A percentile compares a stretch with the other conserved stretches of the same genome.
phyloP scores from a whole-genome alignment of 2,888 invertebrate species.

The Timema cristinae region DNA sequence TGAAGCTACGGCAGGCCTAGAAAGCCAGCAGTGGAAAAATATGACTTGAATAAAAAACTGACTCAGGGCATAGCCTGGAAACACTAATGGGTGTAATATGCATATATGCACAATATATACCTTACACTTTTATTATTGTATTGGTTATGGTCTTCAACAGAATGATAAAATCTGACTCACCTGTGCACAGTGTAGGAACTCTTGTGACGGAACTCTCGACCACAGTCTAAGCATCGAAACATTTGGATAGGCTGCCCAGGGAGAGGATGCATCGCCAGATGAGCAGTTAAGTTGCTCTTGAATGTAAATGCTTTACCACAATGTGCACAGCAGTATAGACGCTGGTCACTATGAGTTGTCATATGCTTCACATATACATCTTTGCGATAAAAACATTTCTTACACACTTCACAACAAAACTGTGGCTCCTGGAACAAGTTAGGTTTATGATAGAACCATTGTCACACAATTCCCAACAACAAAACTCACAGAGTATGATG shows the following conservation, averaged over 20 bases:
- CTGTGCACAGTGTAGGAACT: constrained; percentile 24
- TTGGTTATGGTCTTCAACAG: too few species aligned
- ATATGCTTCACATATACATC: constrained; percentile 24
- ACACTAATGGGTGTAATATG: too few species aligned
- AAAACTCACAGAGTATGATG: too few species aligned
- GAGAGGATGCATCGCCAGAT: constrained; percentile 21
- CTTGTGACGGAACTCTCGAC: constrained; percentile 23
- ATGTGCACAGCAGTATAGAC: constrained; percentile 24
- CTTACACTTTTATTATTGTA: too few species aligned
- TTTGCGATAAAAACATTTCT: constrained; percentile 20
- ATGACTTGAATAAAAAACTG: too few species aligned
- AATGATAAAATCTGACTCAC: constrained; percentile 8
- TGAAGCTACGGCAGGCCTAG: too few species aligned
- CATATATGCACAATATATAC: too few species aligned
- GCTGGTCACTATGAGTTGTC: constrained; percentile 19
- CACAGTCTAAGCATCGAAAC: constrained; percentile 23
- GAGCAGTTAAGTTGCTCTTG: constrained; percentile 22
- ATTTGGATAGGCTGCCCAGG: constrained; percentile 6
- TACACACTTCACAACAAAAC: constrained; percentile 21
- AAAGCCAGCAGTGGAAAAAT: too few species aligned
- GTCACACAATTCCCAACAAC: too few species aligned
- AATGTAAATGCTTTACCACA: constrained; percentile 26
- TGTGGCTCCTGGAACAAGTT: constrained; percentile 19
- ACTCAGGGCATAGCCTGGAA: too few species aligned
- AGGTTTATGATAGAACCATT: neutral